Evolutionary conservation across 2,113 vertebrate genomes (phyloP).

Genomic region (Leucosticte australis): DNA sequence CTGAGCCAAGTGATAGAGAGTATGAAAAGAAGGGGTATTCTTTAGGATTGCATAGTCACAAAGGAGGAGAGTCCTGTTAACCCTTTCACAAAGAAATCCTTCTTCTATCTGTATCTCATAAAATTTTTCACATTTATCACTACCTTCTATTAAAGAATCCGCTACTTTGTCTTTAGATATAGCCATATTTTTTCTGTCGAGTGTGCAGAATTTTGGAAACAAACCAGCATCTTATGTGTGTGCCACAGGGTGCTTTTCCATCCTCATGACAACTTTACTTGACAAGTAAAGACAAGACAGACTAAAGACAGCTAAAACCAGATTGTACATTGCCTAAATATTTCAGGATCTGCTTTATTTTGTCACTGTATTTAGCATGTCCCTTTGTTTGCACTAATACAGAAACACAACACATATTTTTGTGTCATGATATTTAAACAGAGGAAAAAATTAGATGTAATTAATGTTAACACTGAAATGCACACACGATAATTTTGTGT

Average conservation of each 20-base stretch:
- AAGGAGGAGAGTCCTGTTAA: not conserved
- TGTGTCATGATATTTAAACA: not conserved
- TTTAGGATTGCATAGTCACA: not conserved
- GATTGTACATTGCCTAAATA: not conserved
- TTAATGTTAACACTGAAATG: not conserved
- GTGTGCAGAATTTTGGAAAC: not conserved
- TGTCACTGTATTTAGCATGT: not conserved
- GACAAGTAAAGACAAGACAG: not conserved
- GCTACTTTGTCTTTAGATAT: not conserved
- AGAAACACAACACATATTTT: not conserved
- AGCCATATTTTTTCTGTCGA: not conserved
- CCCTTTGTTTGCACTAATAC: not conserved
- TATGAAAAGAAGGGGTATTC: not conserved
- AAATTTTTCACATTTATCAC: not conserved
- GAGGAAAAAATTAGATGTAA: not conserved
- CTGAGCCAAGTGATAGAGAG: not conserved
- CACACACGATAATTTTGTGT: not conserved
- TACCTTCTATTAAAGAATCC: not conserved
- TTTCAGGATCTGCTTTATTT: not conserved
- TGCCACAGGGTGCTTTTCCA: not conserved
- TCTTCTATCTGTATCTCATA: not conserved
- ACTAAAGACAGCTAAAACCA: not conserved
- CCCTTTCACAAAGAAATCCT: not conserved
- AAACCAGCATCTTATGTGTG: not conserved
- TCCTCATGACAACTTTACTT: not conserved